Conservation (phyloP, 2,888 invertebrate genomes). For the Caenorhabditis plicata region DNA sequence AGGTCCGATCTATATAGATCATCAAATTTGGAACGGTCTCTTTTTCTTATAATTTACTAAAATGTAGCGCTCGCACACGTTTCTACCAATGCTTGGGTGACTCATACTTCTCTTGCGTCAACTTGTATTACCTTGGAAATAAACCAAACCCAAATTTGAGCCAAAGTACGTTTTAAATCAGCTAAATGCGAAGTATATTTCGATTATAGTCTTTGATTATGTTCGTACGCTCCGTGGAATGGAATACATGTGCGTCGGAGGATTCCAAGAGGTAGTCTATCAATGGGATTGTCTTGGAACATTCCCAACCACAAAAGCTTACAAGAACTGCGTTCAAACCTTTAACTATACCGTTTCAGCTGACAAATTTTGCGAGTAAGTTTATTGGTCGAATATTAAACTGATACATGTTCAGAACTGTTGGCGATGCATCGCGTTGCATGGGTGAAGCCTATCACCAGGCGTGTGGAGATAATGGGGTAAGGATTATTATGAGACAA, state of each 20-base stretch:
- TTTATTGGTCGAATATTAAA: not conserved
- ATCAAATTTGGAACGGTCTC: no score
- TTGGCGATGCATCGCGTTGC: conserved; percentile 32
- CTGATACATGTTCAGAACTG: conserved; percentile 25
- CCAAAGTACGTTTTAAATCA: conserved; percentile 11
- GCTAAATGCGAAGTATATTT: not conserved
- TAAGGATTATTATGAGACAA: conserved; percentile 6
- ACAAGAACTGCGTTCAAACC: conserved; percentile 26
- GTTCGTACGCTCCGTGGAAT: conserved; percentile 45
- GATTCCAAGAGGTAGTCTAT: conserved; percentile 42
- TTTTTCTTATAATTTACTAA: not conserved
- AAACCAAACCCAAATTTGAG: conserved; percentile 30
- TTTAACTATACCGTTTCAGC: conserved; percentile 42
- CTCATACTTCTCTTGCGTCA: conserved; percentile 49
- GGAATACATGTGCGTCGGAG: conserved; percentile 51
- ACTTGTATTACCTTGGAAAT: conserved; percentile 40
- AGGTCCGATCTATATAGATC: no score
- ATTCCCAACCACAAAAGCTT: conserved; percentile 22
- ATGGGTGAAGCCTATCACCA: conserved; percentile 35
- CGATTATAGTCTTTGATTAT: conserved; percentile 41
- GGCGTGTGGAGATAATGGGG: conserved; percentile 25
- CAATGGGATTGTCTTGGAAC: conserved; percentile 34
- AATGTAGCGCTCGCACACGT: conserved; percentile 38
- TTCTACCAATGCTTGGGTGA: conserved; percentile 55
- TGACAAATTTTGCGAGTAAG: conserved; percentile 41